Percentiles rank a stretch among this genome's conserved stretches.
These are phyloP conservation scores for Chelonus insularis DNA, from an alignment of 1,140 invertebrate genomes.

Conservation along the genomic window DNA sequence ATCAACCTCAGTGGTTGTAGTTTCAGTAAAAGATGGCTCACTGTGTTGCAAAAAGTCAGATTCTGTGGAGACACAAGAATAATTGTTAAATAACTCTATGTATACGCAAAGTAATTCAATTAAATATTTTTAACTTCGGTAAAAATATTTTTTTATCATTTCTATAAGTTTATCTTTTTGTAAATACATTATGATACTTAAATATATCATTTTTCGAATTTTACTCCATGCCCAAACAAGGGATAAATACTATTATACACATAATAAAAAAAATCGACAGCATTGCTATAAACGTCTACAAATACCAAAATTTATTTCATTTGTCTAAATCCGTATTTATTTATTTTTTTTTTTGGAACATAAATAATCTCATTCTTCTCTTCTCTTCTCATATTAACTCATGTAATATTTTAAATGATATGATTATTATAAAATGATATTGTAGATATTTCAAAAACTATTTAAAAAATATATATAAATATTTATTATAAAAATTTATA, in stretches of 20 bases:
- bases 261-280: conserved; percentile 54
- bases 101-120: conserved; percentile 1
- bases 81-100: conserved; percentile 1
- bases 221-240: conserved; percentile 59
- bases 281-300: conserved; percentile 51
- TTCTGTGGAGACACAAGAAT: conserved; percentile 51
- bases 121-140: no score
- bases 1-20: conserved; percentile 60
- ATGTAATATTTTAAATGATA: no score
- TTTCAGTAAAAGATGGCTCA: conserved; percentile 62
- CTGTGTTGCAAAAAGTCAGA: conserved; percentile 66
- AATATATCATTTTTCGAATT: conserved; percentile 32
- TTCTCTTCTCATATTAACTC: no score
- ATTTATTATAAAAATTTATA: no score
- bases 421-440: no score
- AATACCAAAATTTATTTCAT: conserved; percentile 18
- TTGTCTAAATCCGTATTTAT: neutral
- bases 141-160: neutral
- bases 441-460: no score
- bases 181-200: conserved; percentile 30
- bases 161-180: neutral
- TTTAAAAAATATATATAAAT: no score
- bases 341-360: conserved; percentile 35
- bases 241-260: conserved; percentile 50
- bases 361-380: no score